A percentile compares a stretch with the other conserved stretches of the same genome.
Conservation (phyloP, 2,888 invertebrate genomes). For the Sialis lutaria region DNA sequence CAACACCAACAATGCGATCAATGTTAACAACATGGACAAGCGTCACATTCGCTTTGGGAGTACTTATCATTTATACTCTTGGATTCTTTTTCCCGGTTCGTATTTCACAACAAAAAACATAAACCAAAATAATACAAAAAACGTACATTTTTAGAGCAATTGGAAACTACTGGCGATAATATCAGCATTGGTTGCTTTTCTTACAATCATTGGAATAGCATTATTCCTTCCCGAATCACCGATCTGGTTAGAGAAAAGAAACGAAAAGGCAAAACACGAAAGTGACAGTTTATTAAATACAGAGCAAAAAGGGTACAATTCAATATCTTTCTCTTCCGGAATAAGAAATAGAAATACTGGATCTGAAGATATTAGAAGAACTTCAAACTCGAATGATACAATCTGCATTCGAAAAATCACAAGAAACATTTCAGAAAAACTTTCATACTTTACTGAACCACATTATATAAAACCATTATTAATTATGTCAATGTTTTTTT, state of each 20-base stretch:
- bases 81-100: conserved; percentile 29
- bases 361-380: too few species aligned
- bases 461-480: conserved; percentile 24
- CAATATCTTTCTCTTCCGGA: too few species aligned
- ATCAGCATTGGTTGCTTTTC: conserved; percentile 25
- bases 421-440: too few species aligned
- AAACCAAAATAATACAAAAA: neutral
- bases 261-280: conserved; percentile 8
- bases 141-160: conserved; percentile 21
- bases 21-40: conserved; percentile 36
- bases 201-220: conserved; percentile 23
- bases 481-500: conserved; percentile 30
- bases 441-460: too few species aligned
- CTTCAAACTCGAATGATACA: too few species aligned
- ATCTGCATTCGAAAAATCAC: too few species aligned
- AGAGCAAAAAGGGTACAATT: too few species aligned
- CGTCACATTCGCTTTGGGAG: conserved; percentile 30
- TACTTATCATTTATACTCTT: conserved; percentile 31
- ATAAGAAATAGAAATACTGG: too few species aligned
- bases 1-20: conserved; percentile 26
- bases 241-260: conserved; percentile 30
- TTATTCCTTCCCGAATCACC: conserved; percentile 34
- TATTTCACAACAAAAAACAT: neutral
- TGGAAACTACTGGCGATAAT: conserved; percentile 28
- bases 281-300: too few species aligned